A percentile compares a stretch with the other conserved stretches of the same genome.
These are phyloP conservation scores for Drosophila funebris DNA, from an alignment of 1,140 invertebrate species.

Conservation along the genomic window DNA sequence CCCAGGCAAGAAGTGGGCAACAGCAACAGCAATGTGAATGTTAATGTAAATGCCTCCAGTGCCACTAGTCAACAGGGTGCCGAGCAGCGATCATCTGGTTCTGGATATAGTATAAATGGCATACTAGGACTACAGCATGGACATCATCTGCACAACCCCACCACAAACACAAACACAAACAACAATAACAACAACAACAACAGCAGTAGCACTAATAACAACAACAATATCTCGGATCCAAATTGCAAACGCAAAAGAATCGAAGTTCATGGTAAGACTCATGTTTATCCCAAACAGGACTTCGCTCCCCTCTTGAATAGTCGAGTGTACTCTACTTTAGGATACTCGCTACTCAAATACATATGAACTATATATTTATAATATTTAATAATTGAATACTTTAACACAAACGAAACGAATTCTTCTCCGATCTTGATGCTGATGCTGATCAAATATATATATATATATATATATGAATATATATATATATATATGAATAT, in stretches of 20 bases:
- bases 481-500: no score
- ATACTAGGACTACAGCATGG: conserved; percentile 93
- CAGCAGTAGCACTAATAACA: conserved; percentile 24
- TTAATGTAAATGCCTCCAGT: conserved; percentile 47
- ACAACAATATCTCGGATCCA: conserved; percentile 41
- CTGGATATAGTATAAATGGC: conserved; percentile 95
- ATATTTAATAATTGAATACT: no score
- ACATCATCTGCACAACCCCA: conserved; percentile 84
- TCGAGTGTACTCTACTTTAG: no score
- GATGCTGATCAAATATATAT: no score
- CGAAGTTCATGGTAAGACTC: conserved; percentile 88
- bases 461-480: no score
- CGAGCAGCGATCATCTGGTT: conserved; percentile 86
- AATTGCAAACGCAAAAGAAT: conserved; percentile 88
- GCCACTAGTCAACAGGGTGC: conserved; percentile 56
- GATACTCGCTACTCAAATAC: no score
- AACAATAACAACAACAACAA: conserved; percentile 83
- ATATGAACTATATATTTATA: no score
- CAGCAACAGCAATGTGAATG: conserved; percentile 76
- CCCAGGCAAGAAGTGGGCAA: conserved; percentile 39
- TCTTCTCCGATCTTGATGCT: no score
- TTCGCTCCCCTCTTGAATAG: no score
- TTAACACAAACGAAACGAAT: no score
- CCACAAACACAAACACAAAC: conserved; percentile 87
- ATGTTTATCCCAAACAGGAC: no score